These are phyloP conservation scores for Microchrysa polita DNA, from an alignment of 2,888 invertebrate genomes.

Conservation along the genomic window DNA sequence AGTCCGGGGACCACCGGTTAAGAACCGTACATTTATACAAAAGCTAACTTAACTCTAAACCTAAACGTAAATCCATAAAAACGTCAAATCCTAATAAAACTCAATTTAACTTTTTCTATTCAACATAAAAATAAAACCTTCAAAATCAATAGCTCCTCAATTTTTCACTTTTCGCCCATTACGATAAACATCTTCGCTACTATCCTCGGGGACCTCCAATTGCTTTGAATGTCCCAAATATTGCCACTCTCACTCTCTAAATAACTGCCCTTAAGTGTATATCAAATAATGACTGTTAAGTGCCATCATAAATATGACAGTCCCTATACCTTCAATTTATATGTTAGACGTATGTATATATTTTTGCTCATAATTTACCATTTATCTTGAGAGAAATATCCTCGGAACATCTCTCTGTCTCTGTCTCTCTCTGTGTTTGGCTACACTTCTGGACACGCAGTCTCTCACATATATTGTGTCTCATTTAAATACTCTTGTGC, in stretches of 20 bases:
- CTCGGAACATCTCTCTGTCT: not conserved
- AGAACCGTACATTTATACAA: too few relatives aligned
- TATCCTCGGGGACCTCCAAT: not conserved
- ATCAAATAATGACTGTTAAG: constrained; percentile 41
- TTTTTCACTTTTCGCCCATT: too few relatives aligned
- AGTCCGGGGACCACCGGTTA: too few relatives aligned
- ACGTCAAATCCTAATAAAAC: too few relatives aligned
- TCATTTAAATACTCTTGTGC: not conserved
- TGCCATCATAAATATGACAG: constrained; percentile 46
- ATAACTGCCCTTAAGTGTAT: constrained; percentile 27
- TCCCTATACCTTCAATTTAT: constrained; percentile 43
- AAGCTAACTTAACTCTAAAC: too few relatives aligned
- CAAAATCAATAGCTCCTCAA: too few relatives aligned
- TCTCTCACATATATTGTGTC: not conserved
- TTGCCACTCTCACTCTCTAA: constrained; percentile 20
- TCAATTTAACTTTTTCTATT: too few relatives aligned
- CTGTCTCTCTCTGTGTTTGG: not conserved
- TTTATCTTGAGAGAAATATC: not conserved
- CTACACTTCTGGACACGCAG: not conserved
- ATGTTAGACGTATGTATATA: constrained; percentile 30
- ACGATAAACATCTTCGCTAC: constrained; percentile 9
- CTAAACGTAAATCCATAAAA: too few relatives aligned
- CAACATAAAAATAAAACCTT: too few relatives aligned
- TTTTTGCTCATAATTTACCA: not conserved
- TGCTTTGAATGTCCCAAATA: not conserved